A percentile compares a stretch with the other conserved stretches of the same genome.
phyloP scores from a whole-genome alignment of 2,797 vertebrate species.

The Argya squamiceps region DNA sequence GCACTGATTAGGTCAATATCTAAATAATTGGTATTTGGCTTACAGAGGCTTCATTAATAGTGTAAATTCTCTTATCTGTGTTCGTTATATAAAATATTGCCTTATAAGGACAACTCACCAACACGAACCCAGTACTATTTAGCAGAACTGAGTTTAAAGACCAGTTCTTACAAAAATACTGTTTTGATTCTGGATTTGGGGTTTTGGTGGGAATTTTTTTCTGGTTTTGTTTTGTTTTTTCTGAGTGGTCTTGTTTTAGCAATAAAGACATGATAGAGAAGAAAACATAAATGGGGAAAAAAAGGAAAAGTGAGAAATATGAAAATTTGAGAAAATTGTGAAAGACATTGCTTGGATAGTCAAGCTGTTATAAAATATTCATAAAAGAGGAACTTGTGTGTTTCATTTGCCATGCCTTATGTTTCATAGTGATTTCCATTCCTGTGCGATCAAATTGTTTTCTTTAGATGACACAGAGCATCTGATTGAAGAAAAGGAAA shows the following conservation, averaged over 20 bases:
- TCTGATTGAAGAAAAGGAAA: not conserved
- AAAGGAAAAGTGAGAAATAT: not conserved
- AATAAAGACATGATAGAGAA: not conserved
- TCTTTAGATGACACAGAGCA: not conserved
- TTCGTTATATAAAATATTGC: not conserved
- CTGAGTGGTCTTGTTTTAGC: not conserved
- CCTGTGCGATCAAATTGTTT: not conserved
- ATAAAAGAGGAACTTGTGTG: not conserved
- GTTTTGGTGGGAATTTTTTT: not conserved
- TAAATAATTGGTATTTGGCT: not conserved
- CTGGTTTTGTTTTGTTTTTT: not conserved
- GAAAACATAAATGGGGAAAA: not conserved
- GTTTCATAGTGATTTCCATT: not conserved
- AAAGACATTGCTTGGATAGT: not conserved
- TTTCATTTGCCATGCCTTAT: not conserved
- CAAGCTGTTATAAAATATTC: slow-evolving; percentile 3
- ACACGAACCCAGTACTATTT: not conserved
- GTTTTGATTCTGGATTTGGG: not conserved
- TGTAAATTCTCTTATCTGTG: no score
- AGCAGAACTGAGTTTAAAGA: not conserved
- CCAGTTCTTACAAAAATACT: not conserved
- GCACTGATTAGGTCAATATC: not conserved
- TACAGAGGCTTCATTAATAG: not conserved
- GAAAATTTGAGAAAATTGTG: not conserved
- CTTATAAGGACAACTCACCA: not conserved